Evolutionary conservation across 1,140 invertebrate species (phyloP), one percentile per base, ranked within the genome.

Genomic region (Musca vetustissima): DNA sequence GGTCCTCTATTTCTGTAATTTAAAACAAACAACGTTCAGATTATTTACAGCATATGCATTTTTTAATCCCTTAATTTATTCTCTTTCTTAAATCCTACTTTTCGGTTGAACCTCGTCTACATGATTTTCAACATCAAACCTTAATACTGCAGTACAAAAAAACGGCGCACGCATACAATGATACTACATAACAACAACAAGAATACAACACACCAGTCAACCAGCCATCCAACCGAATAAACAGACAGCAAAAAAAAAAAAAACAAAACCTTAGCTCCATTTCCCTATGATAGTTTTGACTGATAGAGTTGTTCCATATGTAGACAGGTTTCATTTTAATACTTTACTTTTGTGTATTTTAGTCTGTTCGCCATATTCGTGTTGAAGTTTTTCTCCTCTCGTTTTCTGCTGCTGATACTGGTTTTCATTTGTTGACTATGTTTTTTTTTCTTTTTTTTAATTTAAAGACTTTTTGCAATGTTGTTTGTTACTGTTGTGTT

Each of bases 271-370:
- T 9, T 43, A 43, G 36, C 36, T 36, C 19, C 25, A 61, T 36
- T 61, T 61, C 21, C 36, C n/a, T 61, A 36, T 61, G 57, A 36
- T 61, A 61, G 57, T 61, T 61, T 61, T 61, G 57, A 61, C 57
- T 61, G 57, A 61, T 61, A 61, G 57, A 61, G 28, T 61, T 61
- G 57, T 61, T 61, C 17, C 57, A 61, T 61, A 61, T 61, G 57
- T 32, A 61, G 57, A 59, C 57, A 59, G 57, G 57, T 59, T 59
- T 59, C 57, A 59, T 59, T 59, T 59, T 59, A 59, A 59, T 59
- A 36, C 57, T 59, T 59, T 59, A 59, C 57, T n/a, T 59, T 57
- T 59, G n/a, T n/a, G 14, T 36, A 36, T 59, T 59, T 28, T 28
- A 25, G 1, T 57, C 25, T 57, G 24, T 57, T 57, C 36, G 11